phyloP scores from a whole-genome alignment of 1,140 invertebrate genomes.

The Apis cerana region DNA sequence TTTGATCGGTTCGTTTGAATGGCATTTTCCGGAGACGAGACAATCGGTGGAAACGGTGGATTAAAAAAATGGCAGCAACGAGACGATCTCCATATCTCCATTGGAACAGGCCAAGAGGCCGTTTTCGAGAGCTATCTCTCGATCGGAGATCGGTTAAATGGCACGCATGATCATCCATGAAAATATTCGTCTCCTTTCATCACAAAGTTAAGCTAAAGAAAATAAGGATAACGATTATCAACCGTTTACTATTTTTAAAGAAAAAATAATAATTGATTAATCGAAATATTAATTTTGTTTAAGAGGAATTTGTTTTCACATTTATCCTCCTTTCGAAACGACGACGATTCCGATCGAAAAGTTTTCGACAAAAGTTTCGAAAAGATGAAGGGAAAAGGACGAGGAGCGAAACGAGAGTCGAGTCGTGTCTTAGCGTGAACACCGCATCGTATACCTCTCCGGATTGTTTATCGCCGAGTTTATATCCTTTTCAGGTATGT shows the following conservation, averaged over 20 bases:
- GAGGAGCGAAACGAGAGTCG: too few species aligned
- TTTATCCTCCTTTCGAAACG: too few species aligned
- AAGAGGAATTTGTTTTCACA: too few species aligned
- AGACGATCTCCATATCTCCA: too few species aligned
- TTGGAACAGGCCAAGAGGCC: neutral
- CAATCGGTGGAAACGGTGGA: neutral
- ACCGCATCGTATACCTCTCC: neutral
- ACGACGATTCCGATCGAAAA: too few species aligned
- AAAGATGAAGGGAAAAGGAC: too few species aligned
- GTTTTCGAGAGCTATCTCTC: neutral
- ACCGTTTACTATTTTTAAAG: neutral
- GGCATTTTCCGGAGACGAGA: neutral
- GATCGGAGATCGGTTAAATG: constrained; percentile 10
- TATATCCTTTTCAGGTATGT: neutral
- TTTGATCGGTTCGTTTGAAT: neutral
- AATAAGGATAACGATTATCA: neutral
- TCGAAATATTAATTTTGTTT: too few species aligned
- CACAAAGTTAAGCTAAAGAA: constrained; percentile 11
- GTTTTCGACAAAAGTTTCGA: too few species aligned
- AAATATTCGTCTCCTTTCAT: constrained; percentile 41
- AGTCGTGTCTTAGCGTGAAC: too few species aligned
- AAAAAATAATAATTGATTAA: too few species aligned
- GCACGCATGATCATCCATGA: constrained; percentile 23
- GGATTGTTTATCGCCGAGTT: constrained; percentile 12
- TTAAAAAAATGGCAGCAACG: constrained; percentile 6